Evolutionary conservation across 2,113 vertebrate genomes (phyloP).

Genomic region (Rutilus rutilus): DNA sequence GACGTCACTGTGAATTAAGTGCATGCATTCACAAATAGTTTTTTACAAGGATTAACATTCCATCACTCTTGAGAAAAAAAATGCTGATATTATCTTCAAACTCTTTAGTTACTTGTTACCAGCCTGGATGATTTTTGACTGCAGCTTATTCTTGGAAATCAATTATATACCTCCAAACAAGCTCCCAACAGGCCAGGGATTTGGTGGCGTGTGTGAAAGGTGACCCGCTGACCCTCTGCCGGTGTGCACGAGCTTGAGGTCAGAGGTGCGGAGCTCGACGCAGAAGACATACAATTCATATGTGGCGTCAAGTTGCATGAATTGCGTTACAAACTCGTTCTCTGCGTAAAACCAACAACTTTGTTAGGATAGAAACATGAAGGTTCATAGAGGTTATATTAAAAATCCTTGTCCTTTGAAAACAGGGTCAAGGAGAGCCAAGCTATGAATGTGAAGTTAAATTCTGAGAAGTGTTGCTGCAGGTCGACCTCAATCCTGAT

Average conservation of each 20-base stretch:
- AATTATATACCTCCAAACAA: conserved; percentile 46
- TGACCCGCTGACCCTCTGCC: conserved; percentile 42
- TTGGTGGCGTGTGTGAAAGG: conserved; percentile 39
- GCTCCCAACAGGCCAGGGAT: not conserved
- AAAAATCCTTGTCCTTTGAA: not conserved
- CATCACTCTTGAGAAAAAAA: not conserved
- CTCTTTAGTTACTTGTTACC: conserved; percentile 15
- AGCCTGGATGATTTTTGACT: conserved; percentile 22
- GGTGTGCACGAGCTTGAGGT: not conserved
- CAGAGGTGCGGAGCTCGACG: not conserved
- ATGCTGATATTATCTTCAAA: conserved; percentile 9
- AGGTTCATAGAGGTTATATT: conserved; percentile 3
- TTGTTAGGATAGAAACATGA: not conserved
- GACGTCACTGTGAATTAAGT: not conserved
- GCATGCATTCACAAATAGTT: not conserved
- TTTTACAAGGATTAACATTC: conserved; percentile 5
- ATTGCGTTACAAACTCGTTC: not conserved
- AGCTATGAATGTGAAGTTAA: not conserved
- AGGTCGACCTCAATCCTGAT: not conserved
- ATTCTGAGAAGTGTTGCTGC: conserved; percentile 35
- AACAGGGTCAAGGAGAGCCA: conserved; percentile 28
- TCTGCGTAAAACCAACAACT: not conserved
- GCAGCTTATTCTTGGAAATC: conserved; percentile 39
- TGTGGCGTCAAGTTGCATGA: not conserved
- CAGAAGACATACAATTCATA: not conserved